These are phyloP conservation scores for Masticophis lateralis DNA, from an alignment of 2,797 vertebrate genomes.

Conservation along the genomic window DNA sequence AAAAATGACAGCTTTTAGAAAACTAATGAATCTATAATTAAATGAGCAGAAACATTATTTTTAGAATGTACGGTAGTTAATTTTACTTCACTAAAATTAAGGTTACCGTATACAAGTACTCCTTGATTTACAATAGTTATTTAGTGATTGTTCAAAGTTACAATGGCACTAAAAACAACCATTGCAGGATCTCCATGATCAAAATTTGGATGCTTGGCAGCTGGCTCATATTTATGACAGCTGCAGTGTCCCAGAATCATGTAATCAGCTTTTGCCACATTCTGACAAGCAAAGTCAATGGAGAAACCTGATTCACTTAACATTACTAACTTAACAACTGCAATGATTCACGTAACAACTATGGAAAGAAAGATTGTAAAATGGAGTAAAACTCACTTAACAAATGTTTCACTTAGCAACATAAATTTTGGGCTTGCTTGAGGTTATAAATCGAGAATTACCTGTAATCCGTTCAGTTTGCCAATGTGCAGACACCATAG, in stretches of 20 bases:
- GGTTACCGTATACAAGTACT: background rate
- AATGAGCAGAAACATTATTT: background rate
- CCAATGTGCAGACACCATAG: background rate
- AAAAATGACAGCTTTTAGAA: background rate
- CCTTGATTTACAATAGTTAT: background rate
- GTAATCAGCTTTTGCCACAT: background rate
- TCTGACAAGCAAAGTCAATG: background rate
- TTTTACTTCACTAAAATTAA: background rate
- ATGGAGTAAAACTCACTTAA: background rate
- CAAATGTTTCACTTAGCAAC: background rate
- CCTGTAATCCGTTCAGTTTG: background rate
- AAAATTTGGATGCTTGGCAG: too few relatives aligned
- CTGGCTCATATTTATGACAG: background rate
- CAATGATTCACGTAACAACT: background rate
- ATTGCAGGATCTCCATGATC: too few relatives aligned
- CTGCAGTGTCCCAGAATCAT: background rate
- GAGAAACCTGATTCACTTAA: background rate
- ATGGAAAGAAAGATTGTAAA: background rate
- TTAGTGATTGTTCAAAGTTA: background rate
- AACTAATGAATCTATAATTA: background rate
- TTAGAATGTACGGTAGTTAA: background rate
- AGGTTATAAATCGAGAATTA: background rate
- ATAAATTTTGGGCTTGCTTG: background rate
- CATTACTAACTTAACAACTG: background rate
- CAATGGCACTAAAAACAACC: background rate